phyloP scores from a whole-genome alignment of 2,113 vertebrate genomes.

The Lagopus leucura region DNA sequence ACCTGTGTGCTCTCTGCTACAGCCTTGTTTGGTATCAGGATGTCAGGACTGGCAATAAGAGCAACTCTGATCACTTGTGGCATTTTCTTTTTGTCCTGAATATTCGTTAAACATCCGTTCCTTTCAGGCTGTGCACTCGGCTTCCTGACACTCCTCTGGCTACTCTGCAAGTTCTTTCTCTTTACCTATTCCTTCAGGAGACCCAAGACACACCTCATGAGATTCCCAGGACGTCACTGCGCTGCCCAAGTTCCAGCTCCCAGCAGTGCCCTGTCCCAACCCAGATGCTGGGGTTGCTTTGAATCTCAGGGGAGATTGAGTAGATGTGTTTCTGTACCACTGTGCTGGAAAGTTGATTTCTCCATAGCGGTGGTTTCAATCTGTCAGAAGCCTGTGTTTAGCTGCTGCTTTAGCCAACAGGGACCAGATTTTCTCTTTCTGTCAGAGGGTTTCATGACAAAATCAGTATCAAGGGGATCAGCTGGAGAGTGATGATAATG shows the following conservation, averaged over 20 bases:
- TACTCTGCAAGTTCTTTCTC: neutral
- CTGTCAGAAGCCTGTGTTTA: constrained; percentile 39
- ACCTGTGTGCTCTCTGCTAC: neutral
- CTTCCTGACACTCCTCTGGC: neutral
- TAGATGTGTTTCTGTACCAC: neutral
- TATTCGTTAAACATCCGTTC: neutral
- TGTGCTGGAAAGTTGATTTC: neutral
- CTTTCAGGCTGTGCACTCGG: neutral
- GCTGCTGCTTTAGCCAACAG: constrained; percentile 32
- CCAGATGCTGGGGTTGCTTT: neutral
- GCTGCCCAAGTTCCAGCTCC: rapidly evolving
- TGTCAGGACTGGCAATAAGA: neutral
- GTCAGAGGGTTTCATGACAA: constrained; percentile 54
- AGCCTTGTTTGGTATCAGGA: neutral
- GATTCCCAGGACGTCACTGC: neutral
- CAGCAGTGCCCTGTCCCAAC: neutral
- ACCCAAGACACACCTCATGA: neutral
- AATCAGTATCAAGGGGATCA: constrained; percentile 52
- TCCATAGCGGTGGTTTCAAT: neutral
- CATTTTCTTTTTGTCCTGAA: neutral
- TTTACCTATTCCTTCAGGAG: neutral
- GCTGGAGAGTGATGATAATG: constrained; percentile 38
- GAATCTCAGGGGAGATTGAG: neutral
- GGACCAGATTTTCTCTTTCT: constrained; percentile 54
- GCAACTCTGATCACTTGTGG: neutral